Evolutionary conservation across 2,113 vertebrate genomes (phyloP).

Genomic region (Helogale parvula): DNA sequence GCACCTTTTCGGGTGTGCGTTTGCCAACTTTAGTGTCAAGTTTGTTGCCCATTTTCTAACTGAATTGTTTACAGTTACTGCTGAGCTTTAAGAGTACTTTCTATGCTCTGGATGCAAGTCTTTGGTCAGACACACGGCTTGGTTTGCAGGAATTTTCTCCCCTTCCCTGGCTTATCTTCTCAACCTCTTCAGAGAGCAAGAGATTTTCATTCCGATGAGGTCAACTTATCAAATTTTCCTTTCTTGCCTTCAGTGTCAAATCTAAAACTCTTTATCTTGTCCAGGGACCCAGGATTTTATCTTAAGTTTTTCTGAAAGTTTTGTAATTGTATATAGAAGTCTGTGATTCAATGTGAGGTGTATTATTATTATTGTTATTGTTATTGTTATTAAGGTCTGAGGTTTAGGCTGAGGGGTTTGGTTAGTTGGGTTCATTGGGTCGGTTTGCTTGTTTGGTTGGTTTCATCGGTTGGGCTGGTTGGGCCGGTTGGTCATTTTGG

Average conservation of each 20-base stretch:
- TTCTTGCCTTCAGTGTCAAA: background rate
- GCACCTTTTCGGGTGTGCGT: fast-evolving
- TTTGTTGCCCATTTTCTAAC: background rate
- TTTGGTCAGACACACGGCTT: background rate
- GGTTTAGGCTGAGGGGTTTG: fast-evolving
- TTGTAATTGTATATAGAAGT: background rate
- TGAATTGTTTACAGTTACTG: background rate
- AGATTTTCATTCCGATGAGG: background rate
- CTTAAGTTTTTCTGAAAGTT: background rate
- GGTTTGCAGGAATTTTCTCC: background rate
- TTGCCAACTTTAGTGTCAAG: background rate
- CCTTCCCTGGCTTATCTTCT: background rate
- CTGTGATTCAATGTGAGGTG: background rate
- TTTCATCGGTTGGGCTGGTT: too few relatives aligned
- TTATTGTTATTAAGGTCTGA: background rate
- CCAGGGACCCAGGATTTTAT: background rate
- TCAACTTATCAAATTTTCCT: background rate
- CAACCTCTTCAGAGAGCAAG: background rate
- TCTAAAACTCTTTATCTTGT: background rate
- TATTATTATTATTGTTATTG: too few relatives aligned
- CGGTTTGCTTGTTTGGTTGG: background rate
- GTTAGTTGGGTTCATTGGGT: background rate
- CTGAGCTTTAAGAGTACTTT: background rate
- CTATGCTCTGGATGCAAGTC: fast-evolving
- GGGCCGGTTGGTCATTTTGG: background rate